Evolutionary conservation across 1,140 invertebrate genomes (phyloP).

Genomic region (Agrilus planipennis): DNA sequence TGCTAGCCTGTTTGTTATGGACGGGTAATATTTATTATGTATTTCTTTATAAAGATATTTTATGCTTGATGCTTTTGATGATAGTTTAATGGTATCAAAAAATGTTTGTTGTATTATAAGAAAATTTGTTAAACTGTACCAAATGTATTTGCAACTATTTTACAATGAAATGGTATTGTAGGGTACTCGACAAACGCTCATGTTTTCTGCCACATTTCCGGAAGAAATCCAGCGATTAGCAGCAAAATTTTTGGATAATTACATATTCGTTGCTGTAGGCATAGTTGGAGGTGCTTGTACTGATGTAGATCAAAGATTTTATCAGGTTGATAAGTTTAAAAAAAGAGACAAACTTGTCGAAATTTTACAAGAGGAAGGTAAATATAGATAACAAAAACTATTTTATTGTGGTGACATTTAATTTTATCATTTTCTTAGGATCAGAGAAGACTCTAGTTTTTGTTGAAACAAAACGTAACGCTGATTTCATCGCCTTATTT

Average conservation of each 20-base stretch:
- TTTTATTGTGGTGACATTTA: background rate
- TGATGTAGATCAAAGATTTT: constrained; percentile 78
- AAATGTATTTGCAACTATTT: background rate
- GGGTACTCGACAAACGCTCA: constrained; percentile 64
- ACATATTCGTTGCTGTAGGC: constrained; percentile 77
- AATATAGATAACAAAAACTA: constrained; percentile 11
- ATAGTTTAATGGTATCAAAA: too few species aligned
- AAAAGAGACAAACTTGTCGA: constrained; percentile 64
- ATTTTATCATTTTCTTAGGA: background rate
- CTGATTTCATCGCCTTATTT: constrained; percentile 73
- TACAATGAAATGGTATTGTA: constrained; percentile 19
- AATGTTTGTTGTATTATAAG: too few species aligned
- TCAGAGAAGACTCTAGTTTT: constrained; percentile 68
- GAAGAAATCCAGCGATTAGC: constrained; percentile 70
- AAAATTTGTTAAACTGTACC: too few species aligned
- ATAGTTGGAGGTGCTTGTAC: constrained; percentile 80
- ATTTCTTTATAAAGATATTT: too few species aligned
- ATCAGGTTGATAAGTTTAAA: constrained; percentile 57
- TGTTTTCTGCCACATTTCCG: constrained; percentile 91
- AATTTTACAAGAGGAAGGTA: constrained; percentile 49
- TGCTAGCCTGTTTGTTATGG: background rate
- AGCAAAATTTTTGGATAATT: constrained; percentile 60
- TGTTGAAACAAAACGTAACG: constrained; percentile 77
- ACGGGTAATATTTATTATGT: background rate
- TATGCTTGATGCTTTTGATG: too few species aligned